These are phyloP conservation scores for Amblyopsis hoosieri DNA, from an alignment of 2,797 vertebrate genomes.

Conservation along the genomic window DNA sequence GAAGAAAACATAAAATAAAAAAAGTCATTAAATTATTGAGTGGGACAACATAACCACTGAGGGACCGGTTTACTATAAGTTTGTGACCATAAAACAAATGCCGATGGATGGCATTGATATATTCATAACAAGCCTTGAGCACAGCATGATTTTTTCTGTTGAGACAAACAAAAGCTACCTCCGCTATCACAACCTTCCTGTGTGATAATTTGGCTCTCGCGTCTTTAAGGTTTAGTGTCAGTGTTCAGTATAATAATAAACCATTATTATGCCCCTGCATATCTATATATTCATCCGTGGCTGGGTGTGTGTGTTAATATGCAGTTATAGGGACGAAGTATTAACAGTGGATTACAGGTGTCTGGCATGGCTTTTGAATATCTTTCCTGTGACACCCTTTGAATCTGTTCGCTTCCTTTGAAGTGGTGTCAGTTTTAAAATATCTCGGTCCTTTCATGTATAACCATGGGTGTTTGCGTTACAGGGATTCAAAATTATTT, in stretches of 20 bases:
- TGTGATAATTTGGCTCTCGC: background rate
- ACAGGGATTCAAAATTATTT: slow-evolving; percentile 37
- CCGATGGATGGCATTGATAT: slow-evolving; percentile 65
- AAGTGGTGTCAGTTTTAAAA: slow-evolving; percentile 76
- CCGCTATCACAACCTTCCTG: slow-evolving; percentile 26
- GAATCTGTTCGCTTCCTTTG: slow-evolving; percentile 71
- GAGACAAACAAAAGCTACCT: slow-evolving; percentile 29
- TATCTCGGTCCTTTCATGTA: slow-evolving; percentile 72
- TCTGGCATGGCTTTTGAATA: slow-evolving; percentile 69
- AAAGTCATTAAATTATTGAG: slow-evolving; percentile 65
- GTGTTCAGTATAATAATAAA: slow-evolving; percentile 39
- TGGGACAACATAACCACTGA: slow-evolving; percentile 25
- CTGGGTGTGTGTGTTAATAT: slow-evolving; percentile 48
- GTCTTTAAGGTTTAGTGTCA: slow-evolving; percentile 16
- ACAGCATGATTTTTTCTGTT: slow-evolving; percentile 35
- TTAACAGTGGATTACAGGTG: slow-evolving; percentile 78
- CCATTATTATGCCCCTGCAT: slow-evolving; percentile 1
- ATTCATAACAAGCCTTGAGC: slow-evolving; percentile 49
- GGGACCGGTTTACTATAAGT: slow-evolving; percentile 37
- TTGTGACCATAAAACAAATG: slow-evolving; percentile 49
- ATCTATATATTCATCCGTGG: slow-evolving; percentile 20
- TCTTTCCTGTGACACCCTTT: slow-evolving; percentile 71
- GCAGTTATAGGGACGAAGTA: slow-evolving; percentile 61
- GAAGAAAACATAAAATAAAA: slow-evolving; percentile 38
- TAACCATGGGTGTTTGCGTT: slow-evolving; percentile 71